Base-by-base conservation (phyloP, 2,113 vertebrate genomes). In the Varanus salvator region DNA sequence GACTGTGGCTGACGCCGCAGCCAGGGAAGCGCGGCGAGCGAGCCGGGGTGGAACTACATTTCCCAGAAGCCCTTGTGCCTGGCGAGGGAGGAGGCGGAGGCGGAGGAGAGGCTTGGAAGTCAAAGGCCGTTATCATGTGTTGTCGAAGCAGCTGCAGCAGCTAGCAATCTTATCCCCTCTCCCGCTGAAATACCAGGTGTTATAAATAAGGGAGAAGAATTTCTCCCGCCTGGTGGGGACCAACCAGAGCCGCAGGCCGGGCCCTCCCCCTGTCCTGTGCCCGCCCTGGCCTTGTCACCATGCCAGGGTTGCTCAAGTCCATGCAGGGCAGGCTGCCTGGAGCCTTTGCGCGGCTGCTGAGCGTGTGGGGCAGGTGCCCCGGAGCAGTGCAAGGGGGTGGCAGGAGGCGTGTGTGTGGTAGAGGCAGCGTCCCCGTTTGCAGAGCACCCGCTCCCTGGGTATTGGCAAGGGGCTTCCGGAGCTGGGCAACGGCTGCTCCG, bases 191-290 rank as follows among this genome's bases (percentile, higher is more conserved):
- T 69, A 48, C 48, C 86, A 91, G 90, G 85, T 44, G 85, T 77
- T n/a, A n/a, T 91, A 87, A 84, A 87, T 87, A 91, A 91, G 86
- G 90, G 85, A 91, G 90, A 87, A 78, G 74, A 84, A 91, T 91
- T 84, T 87, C 69, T 66, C 85, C 38, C 44, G 21, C 48, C 48
- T 54, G 7, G 29, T 68, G 48, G 34, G 44, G 48, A 76, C 85
- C 90, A 91, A 91, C 90, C 90, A 91, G 85, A n/a, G 84, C 25
- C 6, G 66, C 19, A 69, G 75, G 66, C 76, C 29, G 48, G 29
- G 21, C 52, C 34, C 3, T 17, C 25, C 3, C 81, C 25, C 64
- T 64, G 8, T 44, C 29, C 14, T 72, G 11, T 60, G 15, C 57
- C 68, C 27, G 21, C 9, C 54, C 25, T 2, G 23, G n/a, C 57